phyloP scores from a whole-genome alignment of 2,113 vertebrate genomes.

The Hyperoodon ampullatus region DNA sequence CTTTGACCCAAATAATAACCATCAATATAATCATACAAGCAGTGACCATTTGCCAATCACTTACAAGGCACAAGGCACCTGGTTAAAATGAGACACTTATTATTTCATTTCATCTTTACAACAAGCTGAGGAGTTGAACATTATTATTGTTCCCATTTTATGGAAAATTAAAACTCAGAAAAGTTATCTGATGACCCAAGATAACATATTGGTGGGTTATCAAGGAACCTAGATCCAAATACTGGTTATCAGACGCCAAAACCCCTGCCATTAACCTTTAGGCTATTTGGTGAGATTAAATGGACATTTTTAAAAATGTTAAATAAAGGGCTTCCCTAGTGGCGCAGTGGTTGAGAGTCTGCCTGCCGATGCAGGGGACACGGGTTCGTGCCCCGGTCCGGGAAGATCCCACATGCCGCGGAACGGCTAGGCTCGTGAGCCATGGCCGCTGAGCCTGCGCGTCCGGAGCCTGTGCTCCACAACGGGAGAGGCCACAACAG shows the following conservation, averaged over 20 bases:
- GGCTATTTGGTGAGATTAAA: constrained; percentile 23
- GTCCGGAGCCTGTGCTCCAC: too few relatives aligned
- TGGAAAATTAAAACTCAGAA: constrained; percentile 3
- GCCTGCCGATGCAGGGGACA: too few relatives aligned
- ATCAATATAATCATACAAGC: background rate
- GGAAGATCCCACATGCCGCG: too few relatives aligned
- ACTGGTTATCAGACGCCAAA: background rate
- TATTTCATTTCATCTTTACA: constrained; percentile 28
- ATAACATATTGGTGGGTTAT: background rate
- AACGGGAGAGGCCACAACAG: too few relatives aligned
- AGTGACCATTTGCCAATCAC: background rate
- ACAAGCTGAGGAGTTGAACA: background rate
- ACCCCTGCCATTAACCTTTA: background rate
- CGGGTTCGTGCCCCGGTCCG: too few relatives aligned
- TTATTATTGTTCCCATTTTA: background rate
- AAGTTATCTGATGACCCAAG: background rate
- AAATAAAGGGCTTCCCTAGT: background rate
- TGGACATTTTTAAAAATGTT: background rate
- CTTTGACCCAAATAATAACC: background rate
- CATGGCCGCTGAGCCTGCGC: too few relatives aligned
- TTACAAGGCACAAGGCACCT: background rate
- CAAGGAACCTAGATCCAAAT: background rate
- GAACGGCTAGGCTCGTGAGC: too few relatives aligned
- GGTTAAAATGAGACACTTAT: background rate
- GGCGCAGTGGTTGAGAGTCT: too few relatives aligned